phyloP scores from a whole-genome alignment of 2,797 vertebrate species.

The Sebastes oblongus region DNA sequence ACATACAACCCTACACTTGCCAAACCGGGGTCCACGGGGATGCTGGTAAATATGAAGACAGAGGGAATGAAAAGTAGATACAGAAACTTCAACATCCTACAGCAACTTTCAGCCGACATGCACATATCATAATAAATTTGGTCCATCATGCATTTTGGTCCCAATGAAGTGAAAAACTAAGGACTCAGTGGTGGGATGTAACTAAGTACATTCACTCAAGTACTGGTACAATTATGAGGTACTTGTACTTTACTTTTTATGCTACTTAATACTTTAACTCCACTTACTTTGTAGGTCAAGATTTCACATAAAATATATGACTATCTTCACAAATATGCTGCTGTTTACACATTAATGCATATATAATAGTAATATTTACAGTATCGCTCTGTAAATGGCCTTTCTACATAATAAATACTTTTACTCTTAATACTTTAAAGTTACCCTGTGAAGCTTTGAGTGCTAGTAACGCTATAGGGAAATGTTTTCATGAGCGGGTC shows the following conservation, averaged over 20 bases:
- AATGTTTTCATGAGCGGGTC: too few species aligned
- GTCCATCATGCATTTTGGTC: not conserved
- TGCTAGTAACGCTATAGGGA: too few species aligned
- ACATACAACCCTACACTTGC: conserved; percentile 2
- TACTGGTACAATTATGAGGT: not conserved
- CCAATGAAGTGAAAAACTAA: not conserved
- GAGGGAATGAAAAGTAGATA: not conserved
- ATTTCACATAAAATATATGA: not conserved
- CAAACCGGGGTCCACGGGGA: conserved; percentile 6
- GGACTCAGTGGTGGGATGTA: not conserved
- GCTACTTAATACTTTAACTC: not conserved
- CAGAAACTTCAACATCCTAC: not conserved
- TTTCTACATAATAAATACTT: not conserved
- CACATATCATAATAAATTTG: not conserved
- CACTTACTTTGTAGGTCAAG: not conserved
- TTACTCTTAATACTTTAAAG: too few species aligned
- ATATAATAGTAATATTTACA: not conserved
- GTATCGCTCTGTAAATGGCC: fast-evolving
- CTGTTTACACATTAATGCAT: not conserved
- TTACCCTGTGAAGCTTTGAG: too few species aligned
- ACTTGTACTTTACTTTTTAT: not conserved
- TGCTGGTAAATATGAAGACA: not conserved
- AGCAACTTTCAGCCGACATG: not conserved
- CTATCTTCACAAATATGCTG: not conserved
- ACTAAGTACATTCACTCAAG: not conserved